Conservation (phyloP, 2,888 invertebrate genomes). For the Tupiocoris notatus region DNA sequence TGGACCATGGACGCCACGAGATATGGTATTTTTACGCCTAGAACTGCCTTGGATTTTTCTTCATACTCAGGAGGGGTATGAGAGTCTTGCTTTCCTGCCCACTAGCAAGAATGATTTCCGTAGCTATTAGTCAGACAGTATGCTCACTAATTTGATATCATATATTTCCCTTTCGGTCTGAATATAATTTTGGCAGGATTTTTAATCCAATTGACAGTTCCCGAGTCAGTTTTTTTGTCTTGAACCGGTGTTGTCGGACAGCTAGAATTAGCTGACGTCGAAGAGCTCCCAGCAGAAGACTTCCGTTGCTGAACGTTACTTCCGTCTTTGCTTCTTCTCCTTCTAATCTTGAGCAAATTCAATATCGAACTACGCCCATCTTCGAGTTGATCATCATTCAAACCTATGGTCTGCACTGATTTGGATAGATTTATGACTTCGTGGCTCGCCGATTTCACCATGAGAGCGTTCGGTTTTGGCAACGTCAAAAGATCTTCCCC, state of each 20-base stretch:
- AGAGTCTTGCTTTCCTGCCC: too few species aligned
- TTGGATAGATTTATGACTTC: background rate
- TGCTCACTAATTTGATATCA: constrained; percentile 36
- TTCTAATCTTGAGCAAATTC: background rate
- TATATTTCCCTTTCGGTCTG: constrained; percentile 46
- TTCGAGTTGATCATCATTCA: background rate
- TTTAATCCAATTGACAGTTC: constrained; percentile 31
- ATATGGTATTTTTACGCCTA: too few species aligned
- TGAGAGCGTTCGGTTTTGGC: background rate
- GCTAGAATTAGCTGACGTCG: constrained; percentile 45
- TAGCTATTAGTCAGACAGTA: too few species aligned
- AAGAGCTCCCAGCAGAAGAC: background rate
- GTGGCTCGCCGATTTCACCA: constrained; percentile 38
- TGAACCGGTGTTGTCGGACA: constrained; percentile 52
- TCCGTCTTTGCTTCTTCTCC: background rate
- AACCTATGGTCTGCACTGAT: background rate
- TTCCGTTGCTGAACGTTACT: background rate
- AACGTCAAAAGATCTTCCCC: constrained; percentile 18
- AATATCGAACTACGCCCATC: background rate
- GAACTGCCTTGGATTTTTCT: too few species aligned
- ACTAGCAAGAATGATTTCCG: too few species aligned
- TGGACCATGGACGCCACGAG: too few species aligned
- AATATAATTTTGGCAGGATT: constrained; percentile 46
- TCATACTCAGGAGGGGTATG: too few species aligned
- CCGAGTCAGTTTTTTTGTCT: constrained; percentile 54